Evolutionary conservation across 2,797 vertebrate genomes (phyloP).

Genomic region (Brachymystax lenok): DNA sequence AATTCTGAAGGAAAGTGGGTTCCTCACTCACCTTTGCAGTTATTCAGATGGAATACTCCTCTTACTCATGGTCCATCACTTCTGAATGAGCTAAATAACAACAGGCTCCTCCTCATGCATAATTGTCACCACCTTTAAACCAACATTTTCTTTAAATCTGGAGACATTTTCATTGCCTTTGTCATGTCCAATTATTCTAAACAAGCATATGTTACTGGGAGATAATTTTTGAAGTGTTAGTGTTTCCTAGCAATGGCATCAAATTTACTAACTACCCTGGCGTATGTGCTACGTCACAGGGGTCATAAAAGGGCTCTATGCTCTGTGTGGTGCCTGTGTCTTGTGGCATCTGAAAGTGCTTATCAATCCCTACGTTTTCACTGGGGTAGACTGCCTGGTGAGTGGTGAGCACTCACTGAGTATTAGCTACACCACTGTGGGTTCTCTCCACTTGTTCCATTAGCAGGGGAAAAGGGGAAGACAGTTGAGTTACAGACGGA

Average conservation of each 20-base stretch:
- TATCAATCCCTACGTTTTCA: not conserved
- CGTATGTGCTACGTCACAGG: conserved; percentile 13
- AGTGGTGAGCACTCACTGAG: not conserved
- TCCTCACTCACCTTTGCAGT: too few species aligned
- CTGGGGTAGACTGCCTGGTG: not conserved
- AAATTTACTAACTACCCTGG: conserved; percentile 6
- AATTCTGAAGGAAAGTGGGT: not conserved
- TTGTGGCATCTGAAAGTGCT: conserved; percentile 8
- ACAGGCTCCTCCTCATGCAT: conserved; percentile 3
- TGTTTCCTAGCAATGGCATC: conserved; percentile 19
- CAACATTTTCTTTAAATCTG: conserved; percentile 16
- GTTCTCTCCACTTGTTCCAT: not conserved
- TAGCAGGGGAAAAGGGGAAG: too few species aligned
- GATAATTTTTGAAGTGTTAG: conserved; percentile 15
- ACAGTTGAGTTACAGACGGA: too few species aligned
- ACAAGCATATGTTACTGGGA: conserved; percentile 12
- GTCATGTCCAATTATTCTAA: conserved; percentile 16
- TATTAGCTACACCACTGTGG: not conserved
- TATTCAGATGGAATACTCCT: too few species aligned
- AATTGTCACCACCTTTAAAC: conserved; percentile 9
- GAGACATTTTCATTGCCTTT: conserved; percentile 20
- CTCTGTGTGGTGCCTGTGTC: not conserved
- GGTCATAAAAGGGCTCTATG: conserved; percentile 22
- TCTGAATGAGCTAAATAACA: not conserved
- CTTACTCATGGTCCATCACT: not conserved